phyloP scores from a whole-genome alignment of 2,797 vertebrate genomes.

The Pelochelys cantorii region DNA sequence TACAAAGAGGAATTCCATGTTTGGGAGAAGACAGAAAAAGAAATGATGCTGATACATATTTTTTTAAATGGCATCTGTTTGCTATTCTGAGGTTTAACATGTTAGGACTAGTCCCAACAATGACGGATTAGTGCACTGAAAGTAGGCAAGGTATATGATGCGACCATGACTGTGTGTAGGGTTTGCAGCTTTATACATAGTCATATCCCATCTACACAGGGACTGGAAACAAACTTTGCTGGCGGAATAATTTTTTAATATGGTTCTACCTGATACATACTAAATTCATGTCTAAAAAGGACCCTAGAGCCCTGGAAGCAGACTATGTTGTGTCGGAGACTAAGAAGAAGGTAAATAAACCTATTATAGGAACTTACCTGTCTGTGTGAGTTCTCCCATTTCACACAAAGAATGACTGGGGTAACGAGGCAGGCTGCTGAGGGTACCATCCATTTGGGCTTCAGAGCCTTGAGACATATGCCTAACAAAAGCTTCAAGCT shows the following conservation, averaged over 20 bases:
- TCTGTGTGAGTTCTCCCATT: conserved; percentile 97
- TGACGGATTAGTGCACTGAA: background rate
- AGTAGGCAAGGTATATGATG: accelerated
- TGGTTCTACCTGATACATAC: background rate
- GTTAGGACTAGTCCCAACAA: accelerated
- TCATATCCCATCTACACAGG: background rate
- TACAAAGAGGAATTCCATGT: background rate
- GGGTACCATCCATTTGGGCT: conserved; percentile 88
- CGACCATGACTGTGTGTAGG: background rate
- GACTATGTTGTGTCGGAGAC: background rate
- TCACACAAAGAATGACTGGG: conserved; percentile 93
- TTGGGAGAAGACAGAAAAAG: background rate
- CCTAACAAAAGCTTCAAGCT: conserved; percentile 88
- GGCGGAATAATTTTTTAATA: background rate
- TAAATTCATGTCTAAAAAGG: background rate
- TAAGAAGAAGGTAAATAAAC: background rate
- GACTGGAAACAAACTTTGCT: background rate
- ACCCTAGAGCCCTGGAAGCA: accelerated
- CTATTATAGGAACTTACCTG: conserved; percentile 81
- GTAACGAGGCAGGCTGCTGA: conserved; percentile 89
- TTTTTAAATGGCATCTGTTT: background rate
- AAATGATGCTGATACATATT: background rate
- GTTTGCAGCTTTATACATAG: background rate
- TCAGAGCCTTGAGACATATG: conserved; percentile 89
- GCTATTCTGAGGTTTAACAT: background rate